phyloP scores from a whole-genome alignment of 2,888 invertebrate genomes.

The Beris chalybata region DNA sequence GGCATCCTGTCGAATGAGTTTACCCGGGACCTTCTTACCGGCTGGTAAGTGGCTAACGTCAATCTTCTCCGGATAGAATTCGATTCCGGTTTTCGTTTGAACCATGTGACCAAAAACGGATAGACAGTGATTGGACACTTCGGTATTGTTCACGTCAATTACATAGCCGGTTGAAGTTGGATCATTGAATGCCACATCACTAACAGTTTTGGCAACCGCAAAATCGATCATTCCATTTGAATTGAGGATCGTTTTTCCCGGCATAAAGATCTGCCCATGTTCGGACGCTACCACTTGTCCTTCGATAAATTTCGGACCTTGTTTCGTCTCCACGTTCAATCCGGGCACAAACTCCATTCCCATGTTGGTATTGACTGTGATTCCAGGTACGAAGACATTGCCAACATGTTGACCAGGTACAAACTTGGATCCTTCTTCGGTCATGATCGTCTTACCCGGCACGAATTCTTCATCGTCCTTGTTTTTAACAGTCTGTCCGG shows the following conservation, averaged over 20 bases:
- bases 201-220: constrained; percentile 62
- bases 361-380: constrained; percentile 57
- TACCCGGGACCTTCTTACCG: constrained; percentile 67
- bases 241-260: constrained; percentile 62
- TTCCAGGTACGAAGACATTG: constrained; percentile 63
- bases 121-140: constrained; percentile 59
- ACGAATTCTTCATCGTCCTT: constrained; percentile 61
- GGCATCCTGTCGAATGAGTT: constrained; percentile 63
- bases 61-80: constrained; percentile 61
- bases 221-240: constrained; percentile 62
- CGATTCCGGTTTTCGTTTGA: constrained; percentile 66
- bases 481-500: constrained; percentile 63
- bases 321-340: constrained; percentile 64
- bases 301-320: constrained; percentile 67
- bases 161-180: constrained; percentile 62
- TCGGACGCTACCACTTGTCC: constrained; percentile 66
- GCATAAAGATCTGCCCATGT: constrained; percentile 64
- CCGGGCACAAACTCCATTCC: constrained; percentile 63
- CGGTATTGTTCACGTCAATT: constrained; percentile 61
- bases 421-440: constrained; percentile 65
- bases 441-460: constrained; percentile 66
- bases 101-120: constrained; percentile 69
- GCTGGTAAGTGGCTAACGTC: constrained; percentile 57
- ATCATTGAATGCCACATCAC: constrained; percentile 62
- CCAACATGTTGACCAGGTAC: constrained; percentile 66